These are phyloP conservation scores for Drosophila repleta DNA, from an alignment of 1,140 invertebrate genomes.

Conservation along the genomic window DNA sequence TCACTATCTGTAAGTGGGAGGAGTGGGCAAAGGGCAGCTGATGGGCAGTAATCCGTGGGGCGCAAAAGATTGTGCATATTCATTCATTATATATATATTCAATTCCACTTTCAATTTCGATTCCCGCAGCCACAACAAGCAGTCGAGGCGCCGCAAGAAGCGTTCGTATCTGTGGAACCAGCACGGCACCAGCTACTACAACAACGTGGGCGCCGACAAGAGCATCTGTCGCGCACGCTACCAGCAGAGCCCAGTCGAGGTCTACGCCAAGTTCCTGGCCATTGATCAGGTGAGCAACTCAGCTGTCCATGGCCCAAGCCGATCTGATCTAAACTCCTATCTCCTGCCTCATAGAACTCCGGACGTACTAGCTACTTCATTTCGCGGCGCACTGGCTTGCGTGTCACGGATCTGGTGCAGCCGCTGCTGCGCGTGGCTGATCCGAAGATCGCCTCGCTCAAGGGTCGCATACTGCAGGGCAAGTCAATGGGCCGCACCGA, in stretches of 20 bases:
- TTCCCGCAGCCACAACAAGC: conserved; percentile 78
- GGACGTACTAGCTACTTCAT: conserved; percentile 95
- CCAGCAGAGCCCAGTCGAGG: conserved; percentile 95
- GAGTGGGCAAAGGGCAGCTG: no score
- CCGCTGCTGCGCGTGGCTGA: conserved; percentile 94
- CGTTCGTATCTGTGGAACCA: conserved; percentile 85
- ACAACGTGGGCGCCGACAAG: conserved; percentile 86
- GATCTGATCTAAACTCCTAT: neutral
- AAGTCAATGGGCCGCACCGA: conserved; percentile 95
- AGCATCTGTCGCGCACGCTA: conserved; percentile 91
- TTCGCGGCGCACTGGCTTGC: conserved; percentile 92
- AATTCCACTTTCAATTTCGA: neutral
- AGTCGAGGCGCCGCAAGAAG: conserved; percentile 85
- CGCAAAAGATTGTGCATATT: no score
- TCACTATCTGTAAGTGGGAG: conserved; percentile 83
- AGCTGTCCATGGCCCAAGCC: no score
- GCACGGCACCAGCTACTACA: conserved; percentile 84
- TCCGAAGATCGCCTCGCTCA: conserved; percentile 92
- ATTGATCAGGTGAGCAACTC: conserved; percentile 88
- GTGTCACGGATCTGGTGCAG: conserved; percentile 95
- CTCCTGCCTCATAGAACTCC: conserved; percentile 86
- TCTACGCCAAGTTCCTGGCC: conserved; percentile 94
- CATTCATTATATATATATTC: neutral
- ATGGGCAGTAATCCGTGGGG: no score
- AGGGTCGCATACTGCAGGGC: conserved; percentile 93